Percentiles rank a stretch among this genome's conserved stretches.
Evolutionary conservation across 2,797 vertebrate genomes (phyloP).

Genomic region (Enoplosus armatus): DNA sequence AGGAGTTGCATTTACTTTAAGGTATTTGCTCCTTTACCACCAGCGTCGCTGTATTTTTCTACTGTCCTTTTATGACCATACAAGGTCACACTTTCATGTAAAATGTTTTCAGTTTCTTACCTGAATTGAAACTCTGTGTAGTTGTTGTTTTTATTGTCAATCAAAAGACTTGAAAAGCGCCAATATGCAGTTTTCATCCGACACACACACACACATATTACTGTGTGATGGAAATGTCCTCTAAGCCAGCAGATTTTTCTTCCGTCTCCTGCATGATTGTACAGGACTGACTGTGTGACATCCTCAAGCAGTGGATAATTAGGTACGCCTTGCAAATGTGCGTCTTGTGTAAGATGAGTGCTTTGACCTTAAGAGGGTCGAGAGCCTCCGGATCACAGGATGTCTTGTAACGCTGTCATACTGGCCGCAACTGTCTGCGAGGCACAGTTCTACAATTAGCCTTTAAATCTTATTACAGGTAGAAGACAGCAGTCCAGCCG

Average conservation of each 20-base stretch:
- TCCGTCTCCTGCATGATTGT: conserved; percentile 17
- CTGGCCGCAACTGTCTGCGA: conserved; percentile 13
- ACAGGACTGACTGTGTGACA: neutral
- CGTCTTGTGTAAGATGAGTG: conserved; percentile 30
- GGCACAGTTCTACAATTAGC: conserved; percentile 51
- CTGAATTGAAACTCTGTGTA: neutral
- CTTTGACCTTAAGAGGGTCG: conserved; percentile 51
- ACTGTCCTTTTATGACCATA: neutral
- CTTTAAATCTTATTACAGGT: conserved; percentile 51
- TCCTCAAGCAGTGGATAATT: conserved; percentile 49
- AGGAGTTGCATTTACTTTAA: neutral
- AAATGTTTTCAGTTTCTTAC: neutral
- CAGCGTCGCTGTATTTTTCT: neutral
- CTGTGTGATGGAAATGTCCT: conserved; percentile 34
- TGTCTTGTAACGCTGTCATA: conserved; percentile 34
- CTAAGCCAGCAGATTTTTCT: conserved; percentile 9
- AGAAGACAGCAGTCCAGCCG: conserved; percentile 16
- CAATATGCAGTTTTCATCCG: conserved; percentile 4
- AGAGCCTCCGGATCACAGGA: conserved; percentile 27
- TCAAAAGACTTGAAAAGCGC: neutral
- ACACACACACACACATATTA: conserved; percentile 2
- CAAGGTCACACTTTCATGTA: neutral
- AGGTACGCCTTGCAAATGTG: conserved; percentile 23
- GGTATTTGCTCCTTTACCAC: neutral
- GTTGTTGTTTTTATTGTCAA: neutral